Evolutionary conservation across 2,888 invertebrate genomes (phyloP).

Genomic region (Prosapia bicincta): DNA sequence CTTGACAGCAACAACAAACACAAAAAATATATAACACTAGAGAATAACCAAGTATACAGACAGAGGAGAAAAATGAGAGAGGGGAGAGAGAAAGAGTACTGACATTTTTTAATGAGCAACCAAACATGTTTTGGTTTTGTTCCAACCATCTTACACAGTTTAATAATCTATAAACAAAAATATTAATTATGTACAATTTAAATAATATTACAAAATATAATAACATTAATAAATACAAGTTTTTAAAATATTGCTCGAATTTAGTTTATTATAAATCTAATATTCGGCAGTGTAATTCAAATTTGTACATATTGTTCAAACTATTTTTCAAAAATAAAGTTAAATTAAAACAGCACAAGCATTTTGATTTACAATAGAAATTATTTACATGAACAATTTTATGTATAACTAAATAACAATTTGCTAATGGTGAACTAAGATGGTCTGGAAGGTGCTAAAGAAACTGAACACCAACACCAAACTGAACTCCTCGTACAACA

Average conservation of each 20-base stretch:
- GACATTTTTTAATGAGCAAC: too few relatives aligned
- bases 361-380: background rate
- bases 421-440: background rate
- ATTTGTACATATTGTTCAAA: background rate
- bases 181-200: background rate
- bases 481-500: constrained; percentile 68
- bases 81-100: too few relatives aligned
- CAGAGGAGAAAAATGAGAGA: too few relatives aligned
- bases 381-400: background rate
- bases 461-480: constrained; percentile 53
- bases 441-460: background rate
- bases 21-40: too few relatives aligned
- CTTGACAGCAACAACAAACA: too few relatives aligned
- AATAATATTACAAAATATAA: background rate
- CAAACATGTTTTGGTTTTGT: too few relatives aligned
- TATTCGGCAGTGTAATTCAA: background rate
- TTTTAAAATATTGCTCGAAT: background rate
- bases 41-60: too few relatives aligned
- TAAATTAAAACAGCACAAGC: background rate
- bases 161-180: background rate
- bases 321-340: background rate
- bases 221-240: background rate
- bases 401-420: background rate
- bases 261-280: background rate
- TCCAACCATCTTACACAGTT: too few relatives aligned